Conservation (phyloP, 2,113 vertebrate genomes). For the Seriola rivoliana region DNA sequence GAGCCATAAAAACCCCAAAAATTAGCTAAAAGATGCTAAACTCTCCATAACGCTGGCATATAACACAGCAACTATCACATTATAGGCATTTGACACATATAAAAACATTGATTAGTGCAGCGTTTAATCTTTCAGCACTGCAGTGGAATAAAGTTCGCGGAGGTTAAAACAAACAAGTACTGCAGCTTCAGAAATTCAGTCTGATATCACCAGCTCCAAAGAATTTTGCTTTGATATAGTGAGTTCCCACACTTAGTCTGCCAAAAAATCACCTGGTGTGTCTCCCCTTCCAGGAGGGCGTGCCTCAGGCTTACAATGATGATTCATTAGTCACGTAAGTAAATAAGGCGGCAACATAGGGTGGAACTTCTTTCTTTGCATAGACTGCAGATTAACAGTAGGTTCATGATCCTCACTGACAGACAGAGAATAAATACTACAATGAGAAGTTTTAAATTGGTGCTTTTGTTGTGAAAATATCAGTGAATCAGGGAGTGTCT, state of each 20-base stretch:
- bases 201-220: too few relatives aligned
- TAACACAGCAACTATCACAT: background rate
- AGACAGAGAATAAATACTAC: background rate
- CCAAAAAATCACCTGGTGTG: background rate
- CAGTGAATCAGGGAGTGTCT: background rate
- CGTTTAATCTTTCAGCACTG: too few relatives aligned
- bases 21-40: background rate
- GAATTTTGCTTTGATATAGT: background rate
- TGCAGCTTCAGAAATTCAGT: background rate
- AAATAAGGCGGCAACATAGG: background rate
- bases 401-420: background rate
- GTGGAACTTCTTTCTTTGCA: background rate
- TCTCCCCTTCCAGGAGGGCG: background rate
- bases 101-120: background rate
- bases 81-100: background rate
- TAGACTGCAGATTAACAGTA: background rate
- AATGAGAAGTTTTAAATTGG: background rate
- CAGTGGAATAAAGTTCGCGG: background rate
- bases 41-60: background rate
- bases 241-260: background rate
- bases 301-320: conserved; percentile 17
- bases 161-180: background rate
- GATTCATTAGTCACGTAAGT: background rate
- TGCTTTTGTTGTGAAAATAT: background rate
- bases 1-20: background rate